phyloP scores from a whole-genome alignment of 2,113 vertebrate genomes.

The Cacatua alba region DNA sequence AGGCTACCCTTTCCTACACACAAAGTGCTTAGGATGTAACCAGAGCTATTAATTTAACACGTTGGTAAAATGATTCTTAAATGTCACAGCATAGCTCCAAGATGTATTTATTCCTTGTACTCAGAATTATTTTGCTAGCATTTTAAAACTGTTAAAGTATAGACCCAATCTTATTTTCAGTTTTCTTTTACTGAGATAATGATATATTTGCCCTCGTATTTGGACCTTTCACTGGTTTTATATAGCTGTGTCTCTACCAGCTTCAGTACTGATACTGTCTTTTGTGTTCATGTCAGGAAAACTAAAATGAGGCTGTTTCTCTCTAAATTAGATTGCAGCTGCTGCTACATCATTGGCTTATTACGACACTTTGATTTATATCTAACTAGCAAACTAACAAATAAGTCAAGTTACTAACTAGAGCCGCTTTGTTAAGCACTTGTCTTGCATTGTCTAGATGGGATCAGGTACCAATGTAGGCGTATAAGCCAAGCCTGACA shows the following conservation, averaged over 20 bases:
- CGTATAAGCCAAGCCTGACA: constrained; percentile 69
- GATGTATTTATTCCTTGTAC: not conserved
- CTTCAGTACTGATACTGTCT: constrained; percentile 32
- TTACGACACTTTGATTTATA: constrained; percentile 65
- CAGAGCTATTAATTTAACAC: not conserved
- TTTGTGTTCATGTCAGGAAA: constrained; percentile 39
- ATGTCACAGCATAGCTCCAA: not conserved
- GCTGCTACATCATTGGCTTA: constrained; percentile 54
- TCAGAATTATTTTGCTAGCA: not conserved
- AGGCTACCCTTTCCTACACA: not conserved
- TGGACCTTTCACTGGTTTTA: not conserved
- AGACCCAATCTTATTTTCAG: not conserved
- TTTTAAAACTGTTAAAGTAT: not conserved
- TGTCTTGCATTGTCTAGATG: constrained; percentile 58
- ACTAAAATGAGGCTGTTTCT: constrained; percentile 47
- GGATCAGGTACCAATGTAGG: constrained; percentile 67
- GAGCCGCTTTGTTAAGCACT: constrained; percentile 44
- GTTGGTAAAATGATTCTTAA: not conserved
- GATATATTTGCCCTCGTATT: not conserved
- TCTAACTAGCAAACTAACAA: constrained; percentile 69
- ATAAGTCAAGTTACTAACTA: constrained; percentile 65
- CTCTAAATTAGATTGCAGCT: constrained; percentile 58
- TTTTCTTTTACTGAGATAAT: not conserved
- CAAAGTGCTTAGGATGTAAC: not conserved
- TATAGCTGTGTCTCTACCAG: not conserved